Conservation (phyloP, 1,140 invertebrate genomes). For the Portunus trituberculatus region DNA sequence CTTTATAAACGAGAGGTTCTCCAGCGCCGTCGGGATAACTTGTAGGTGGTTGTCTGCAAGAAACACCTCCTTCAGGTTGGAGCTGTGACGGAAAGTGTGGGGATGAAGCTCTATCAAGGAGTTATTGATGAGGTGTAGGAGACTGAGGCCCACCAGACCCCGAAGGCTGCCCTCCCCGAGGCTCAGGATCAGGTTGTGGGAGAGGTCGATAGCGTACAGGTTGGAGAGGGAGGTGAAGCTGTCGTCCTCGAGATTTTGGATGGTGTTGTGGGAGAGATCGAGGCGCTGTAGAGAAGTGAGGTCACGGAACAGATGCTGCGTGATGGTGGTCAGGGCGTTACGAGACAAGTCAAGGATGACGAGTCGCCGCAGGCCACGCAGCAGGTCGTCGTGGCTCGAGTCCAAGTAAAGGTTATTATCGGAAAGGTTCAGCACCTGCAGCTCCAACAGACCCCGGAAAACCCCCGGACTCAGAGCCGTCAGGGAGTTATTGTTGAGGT, state of each 20-base stretch:
- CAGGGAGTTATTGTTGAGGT: constrained; percentile 90
- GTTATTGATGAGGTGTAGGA: constrained; percentile 91
- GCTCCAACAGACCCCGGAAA: constrained; percentile 87
- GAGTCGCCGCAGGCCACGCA: constrained; percentile 90
- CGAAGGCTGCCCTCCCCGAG: constrained; percentile 85
- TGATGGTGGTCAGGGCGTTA: constrained; percentile 92
- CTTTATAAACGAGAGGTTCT: constrained; percentile 90
- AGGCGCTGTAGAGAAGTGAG: constrained; percentile 91
- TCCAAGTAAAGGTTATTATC: constrained; percentile 91
- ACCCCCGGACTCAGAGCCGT: constrained; percentile 87
- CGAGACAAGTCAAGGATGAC: constrained; percentile 92
- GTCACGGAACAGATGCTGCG: constrained; percentile 91
- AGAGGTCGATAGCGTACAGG: constrained; percentile 91
- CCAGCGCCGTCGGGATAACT: constrained; percentile 89
- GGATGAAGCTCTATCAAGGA: constrained; percentile 88
- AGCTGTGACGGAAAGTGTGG: constrained; percentile 90
- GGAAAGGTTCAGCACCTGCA: constrained; percentile 90
- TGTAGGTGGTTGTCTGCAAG: constrained; percentile 91
- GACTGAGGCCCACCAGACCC: constrained; percentile 88
- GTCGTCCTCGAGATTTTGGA: constrained; percentile 89
- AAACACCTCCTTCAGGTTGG: constrained; percentile 91
- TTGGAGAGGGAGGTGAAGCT: constrained; percentile 94
- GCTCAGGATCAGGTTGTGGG: constrained; percentile 90
- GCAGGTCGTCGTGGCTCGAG: constrained; percentile 88
- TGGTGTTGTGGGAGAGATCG: constrained; percentile 90